Evolutionary conservation across 1,140 invertebrate species (phyloP).

Genomic region (Panulirus ornatus): DNA sequence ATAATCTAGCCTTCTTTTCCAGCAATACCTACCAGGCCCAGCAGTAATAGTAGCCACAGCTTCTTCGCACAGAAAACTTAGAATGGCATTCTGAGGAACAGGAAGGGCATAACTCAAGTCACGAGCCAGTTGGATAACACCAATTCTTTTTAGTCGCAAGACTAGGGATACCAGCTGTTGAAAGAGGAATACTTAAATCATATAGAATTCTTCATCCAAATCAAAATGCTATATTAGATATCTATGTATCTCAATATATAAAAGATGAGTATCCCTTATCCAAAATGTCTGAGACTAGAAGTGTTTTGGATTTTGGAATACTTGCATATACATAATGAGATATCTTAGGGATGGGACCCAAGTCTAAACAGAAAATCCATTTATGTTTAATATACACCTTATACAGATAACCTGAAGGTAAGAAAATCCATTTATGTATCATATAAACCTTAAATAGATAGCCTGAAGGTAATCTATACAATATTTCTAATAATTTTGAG

Average conservation of each 20-base stretch:
- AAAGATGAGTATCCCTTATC: too few relatives aligned
- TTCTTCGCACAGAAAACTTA: constrained; percentile 56
- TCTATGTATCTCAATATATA: too few relatives aligned
- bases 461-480: too few relatives aligned
- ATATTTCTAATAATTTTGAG: too few relatives aligned
- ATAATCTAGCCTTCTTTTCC: not conserved
- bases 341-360: too few relatives aligned
- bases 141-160: constrained; percentile 28
- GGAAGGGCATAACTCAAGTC: constrained; percentile 62
- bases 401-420: not conserved
- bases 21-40: constrained; percentile 44
- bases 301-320: too few relatives aligned
- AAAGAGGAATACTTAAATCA: not conserved
- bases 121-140: constrained; percentile 50
- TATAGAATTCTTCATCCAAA: not conserved
- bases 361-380: too few relatives aligned
- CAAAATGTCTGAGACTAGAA: too few relatives aligned
- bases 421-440: not conserved
- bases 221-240: too few relatives aligned
- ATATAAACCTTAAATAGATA: too few relatives aligned
- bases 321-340: too few relatives aligned
- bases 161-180: constrained; percentile 50
- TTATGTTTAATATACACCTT: too few relatives aligned
- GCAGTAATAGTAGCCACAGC: constrained; percentile 63
- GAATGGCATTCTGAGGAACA: constrained; percentile 39